These are phyloP conservation scores for Hemicordylus capensis DNA, from an alignment of 2,113 vertebrate species.

Conservation along the genomic window DNA sequence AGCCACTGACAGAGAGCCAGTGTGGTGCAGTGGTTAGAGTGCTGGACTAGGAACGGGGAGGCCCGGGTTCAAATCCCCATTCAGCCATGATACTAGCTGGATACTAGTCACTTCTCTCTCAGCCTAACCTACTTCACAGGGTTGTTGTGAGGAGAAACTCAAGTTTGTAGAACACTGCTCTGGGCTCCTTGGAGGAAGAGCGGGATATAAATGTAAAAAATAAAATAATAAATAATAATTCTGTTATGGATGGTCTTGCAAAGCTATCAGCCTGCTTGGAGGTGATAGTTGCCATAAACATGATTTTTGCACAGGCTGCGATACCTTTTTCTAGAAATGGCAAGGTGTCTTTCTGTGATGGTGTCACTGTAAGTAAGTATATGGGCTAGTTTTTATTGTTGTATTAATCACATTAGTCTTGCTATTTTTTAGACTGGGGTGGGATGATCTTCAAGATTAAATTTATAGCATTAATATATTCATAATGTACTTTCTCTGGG, in stretches of 20 bases:
- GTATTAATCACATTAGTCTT: neutral
- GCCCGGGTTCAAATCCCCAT: no score
- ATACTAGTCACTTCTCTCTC: no score
- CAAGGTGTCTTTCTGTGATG: neutral
- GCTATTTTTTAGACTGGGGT: neutral
- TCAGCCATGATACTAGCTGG: no score
- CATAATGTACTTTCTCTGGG: neutral
- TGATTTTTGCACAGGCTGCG: neutral
- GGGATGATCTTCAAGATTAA: neutral
- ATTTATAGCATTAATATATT: neutral
- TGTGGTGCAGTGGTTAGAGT: no score
- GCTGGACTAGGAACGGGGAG: no score
- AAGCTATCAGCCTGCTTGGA: neutral
- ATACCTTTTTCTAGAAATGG: constrained; percentile 31
- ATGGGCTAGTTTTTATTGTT: neutral
- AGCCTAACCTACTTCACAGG: no score
- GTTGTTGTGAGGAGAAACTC: no score
- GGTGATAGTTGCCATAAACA: neutral
- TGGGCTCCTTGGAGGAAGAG: no score
- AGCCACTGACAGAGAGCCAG: neutral
- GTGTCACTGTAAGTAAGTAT: no score
- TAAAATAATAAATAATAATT: no score
- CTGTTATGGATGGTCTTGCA: constrained; percentile 30
- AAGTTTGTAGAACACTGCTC: no score
- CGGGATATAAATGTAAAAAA: no score